Evolutionary conservation across 2,888 invertebrate genomes (phyloP).

Genomic region (Erpobdella octoculata): DNA sequence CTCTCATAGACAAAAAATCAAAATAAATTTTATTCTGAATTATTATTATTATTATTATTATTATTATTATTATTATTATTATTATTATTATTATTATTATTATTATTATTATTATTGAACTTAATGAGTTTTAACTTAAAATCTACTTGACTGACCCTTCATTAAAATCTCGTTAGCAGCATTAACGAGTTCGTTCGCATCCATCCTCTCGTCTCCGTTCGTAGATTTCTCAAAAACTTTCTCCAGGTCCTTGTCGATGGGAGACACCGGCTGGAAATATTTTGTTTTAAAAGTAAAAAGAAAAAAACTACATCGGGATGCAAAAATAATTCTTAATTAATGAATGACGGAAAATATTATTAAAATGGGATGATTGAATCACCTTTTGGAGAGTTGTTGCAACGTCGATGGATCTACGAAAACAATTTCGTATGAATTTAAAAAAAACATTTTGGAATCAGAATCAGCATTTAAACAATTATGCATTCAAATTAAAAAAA

Average conservation of each 20-base stretch:
- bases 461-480: not conserved
- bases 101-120: not conserved
- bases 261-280: not conserved
- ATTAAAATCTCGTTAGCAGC: slow-evolving; percentile 62
- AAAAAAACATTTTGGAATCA: too few relatives aligned
- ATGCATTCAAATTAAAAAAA: not conserved
- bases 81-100: not conserved
- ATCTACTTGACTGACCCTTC: not conserved
- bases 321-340: too few relatives aligned
- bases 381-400: slow-evolving; percentile 26
- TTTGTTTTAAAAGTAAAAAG: too few relatives aligned
- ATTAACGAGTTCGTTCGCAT: slow-evolving; percentile 81
- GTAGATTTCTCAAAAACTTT: slow-evolving; percentile 57
- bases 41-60: not conserved
- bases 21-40: not conserved
- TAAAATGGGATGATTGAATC: too few relatives aligned
- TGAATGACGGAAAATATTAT: too few relatives aligned
- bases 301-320: too few relatives aligned
- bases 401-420: slow-evolving; percentile 28
- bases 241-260: slow-evolving; percentile 6
- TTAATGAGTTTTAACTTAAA: not conserved
- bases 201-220: slow-evolving; percentile 78
- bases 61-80: not conserved
- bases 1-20: not conserved
- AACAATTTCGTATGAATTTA: not conserved